Conservation (phyloP, 2,888 invertebrate species). For the Rapana venosa region DNA sequence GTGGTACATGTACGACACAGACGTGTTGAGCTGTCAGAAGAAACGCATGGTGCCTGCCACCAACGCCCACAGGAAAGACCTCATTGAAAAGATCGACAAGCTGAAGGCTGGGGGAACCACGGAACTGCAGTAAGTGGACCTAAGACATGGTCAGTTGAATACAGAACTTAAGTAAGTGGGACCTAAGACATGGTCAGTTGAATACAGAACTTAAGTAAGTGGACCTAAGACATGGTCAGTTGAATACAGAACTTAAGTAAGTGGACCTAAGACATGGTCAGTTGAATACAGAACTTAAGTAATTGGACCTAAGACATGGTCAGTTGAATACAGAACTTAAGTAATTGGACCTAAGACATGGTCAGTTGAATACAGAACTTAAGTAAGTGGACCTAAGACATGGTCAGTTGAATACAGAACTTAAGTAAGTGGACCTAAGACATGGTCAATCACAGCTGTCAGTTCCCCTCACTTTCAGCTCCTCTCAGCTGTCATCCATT, state of each 20-base stretch:
- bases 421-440: not conserved
- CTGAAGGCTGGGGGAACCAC: conserved; percentile 78
- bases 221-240: too few species aligned
- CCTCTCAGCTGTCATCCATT: too few species aligned
- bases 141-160: not conserved
- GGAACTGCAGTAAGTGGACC: conserved; percentile 75
- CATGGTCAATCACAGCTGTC: too few species aligned
- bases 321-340: too few species aligned
- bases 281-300: too few species aligned
- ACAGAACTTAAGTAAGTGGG: not conserved
- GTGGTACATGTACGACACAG: conserved; percentile 76
- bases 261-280: too few species aligned
- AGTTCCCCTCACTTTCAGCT: too few species aligned
- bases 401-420: not conserved
- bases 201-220: too few species aligned
- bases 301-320: too few species aligned
- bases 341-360: too few species aligned
- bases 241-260: too few species aligned
- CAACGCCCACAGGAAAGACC: conserved; percentile 77
- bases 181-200: not conserved
- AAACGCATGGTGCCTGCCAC: conserved; percentile 78
- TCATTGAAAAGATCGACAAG: conserved; percentile 77
- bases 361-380: too few species aligned
- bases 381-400: conserved; percentile 67
- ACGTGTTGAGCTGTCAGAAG: conserved; percentile 77